phyloP scores from a whole-genome alignment of 1,140 invertebrate species.

The Monomorium pharaonis region DNA sequence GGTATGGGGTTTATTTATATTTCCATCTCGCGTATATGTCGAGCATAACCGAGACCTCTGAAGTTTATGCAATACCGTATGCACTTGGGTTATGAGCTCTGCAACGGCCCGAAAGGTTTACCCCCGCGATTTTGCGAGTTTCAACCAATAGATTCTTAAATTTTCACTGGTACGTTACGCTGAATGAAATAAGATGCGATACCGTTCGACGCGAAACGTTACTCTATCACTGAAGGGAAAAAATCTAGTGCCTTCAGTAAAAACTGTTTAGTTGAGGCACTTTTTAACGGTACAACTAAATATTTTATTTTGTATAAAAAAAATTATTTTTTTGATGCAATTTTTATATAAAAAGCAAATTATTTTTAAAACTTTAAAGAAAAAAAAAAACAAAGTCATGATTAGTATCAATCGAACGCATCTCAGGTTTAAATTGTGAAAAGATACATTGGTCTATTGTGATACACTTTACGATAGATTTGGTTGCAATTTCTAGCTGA shows the following conservation, averaged over 20 bases:
- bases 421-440: slow-evolving; percentile 28
- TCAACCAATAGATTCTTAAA: slow-evolving; percentile 31
- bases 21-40: slow-evolving; percentile 7
- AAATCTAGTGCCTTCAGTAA: too few species aligned
- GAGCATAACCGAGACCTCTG: slow-evolving; percentile 42
- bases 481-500: slow-evolving; percentile 39
- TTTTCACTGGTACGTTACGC: slow-evolving; percentile 8
- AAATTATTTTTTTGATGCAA: not conserved
- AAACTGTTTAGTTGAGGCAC: too few species aligned
- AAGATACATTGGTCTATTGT: not conserved
- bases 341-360: not conserved
- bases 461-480: not conserved
- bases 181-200: slow-evolving; percentile 20
- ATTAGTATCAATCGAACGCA: slow-evolving; percentile 1
- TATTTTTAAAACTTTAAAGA: not conserved
- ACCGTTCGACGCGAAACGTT: not conserved
- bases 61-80: slow-evolving; percentile 59
- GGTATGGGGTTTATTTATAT: slow-evolving; percentile 65
- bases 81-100: slow-evolving; percentile 59
- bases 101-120: slow-evolving; percentile 43
- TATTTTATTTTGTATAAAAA: too few species aligned
- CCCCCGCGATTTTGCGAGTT: slow-evolving; percentile 1
- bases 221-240: not conserved
- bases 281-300: too few species aligned
- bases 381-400: not conserved